phyloP scores from a whole-genome alignment of 2,888 invertebrate species.

The Colostygia pectinataria region DNA sequence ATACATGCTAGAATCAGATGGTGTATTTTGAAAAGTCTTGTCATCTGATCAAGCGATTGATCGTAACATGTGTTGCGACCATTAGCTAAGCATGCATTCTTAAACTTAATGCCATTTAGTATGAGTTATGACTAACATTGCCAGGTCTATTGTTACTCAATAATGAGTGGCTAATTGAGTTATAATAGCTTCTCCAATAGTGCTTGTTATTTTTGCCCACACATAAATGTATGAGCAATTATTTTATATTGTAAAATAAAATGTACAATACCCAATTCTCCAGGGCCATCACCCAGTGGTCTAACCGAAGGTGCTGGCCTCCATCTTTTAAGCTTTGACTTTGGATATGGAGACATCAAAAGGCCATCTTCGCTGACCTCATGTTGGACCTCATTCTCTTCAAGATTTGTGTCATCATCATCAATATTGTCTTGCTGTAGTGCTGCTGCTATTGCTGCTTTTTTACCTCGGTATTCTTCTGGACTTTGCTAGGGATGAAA shows the following conservation, averaged over 20 bases:
- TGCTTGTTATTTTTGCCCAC: no score
- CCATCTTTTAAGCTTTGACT: slow-evolving; percentile 86
- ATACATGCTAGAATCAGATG: no score
- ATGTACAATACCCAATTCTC: slow-evolving; percentile 90
- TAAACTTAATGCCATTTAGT: not conserved
- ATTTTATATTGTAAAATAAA: not conserved
- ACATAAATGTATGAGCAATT: not conserved
- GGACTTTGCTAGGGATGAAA: slow-evolving; percentile 28
- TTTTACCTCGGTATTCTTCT: slow-evolving; percentile 67
- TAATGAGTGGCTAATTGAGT: not conserved
- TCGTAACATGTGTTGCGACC: no score
- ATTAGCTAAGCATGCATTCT: no score
- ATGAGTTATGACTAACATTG: not conserved
- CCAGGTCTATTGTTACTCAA: not conserved
- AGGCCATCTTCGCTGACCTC: slow-evolving; percentile 65
- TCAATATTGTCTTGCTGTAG: slow-evolving; percentile 52
- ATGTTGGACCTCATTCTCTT: slow-evolving; percentile 63
- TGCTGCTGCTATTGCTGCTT: slow-evolving; percentile 74
- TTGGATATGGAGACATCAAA: slow-evolving; percentile 58
- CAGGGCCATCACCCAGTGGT: slow-evolving; percentile 88
- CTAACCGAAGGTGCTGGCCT: slow-evolving; percentile 86
- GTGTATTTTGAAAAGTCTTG: no score
- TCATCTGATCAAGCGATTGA: no score
- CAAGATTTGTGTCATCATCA: slow-evolving; percentile 65
- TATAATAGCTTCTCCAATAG: not conserved